Evolutionary conservation across 1,140 invertebrate species (phyloP).

Genomic region (Lucilia sericata): DNA sequence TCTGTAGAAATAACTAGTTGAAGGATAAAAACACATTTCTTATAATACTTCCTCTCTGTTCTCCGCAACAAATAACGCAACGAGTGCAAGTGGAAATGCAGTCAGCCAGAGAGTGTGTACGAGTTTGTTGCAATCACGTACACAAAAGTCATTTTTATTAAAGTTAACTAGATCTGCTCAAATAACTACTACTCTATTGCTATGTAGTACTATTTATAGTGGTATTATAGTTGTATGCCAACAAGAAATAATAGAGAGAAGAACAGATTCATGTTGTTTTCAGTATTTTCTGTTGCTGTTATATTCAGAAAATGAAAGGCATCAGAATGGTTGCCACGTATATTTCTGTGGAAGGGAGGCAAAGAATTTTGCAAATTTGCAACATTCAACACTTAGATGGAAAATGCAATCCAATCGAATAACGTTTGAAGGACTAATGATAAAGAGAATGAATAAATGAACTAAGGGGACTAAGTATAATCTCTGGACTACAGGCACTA

Average conservation of each 20-base stretch:
- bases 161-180: conserved; percentile 20
- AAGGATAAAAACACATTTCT: background rate
- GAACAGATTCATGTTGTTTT: background rate
- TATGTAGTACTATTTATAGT: background rate
- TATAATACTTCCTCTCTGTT: background rate
- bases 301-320: background rate
- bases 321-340: background rate
- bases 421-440: too few species aligned
- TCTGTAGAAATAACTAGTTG: background rate
- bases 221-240: conserved; percentile 2
- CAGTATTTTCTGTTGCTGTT: background rate
- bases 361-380: too few species aligned
- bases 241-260: background rate
- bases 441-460: too few species aligned
- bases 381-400: too few species aligned
- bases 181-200: background rate
- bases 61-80: background rate
- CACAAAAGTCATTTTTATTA: conserved; percentile 21
- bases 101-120: background rate
- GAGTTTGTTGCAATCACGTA: conserved; percentile 1
- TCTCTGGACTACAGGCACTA: too few species aligned
- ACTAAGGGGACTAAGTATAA: too few species aligned
- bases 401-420: too few species aligned
- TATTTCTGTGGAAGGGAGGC: too few species aligned
- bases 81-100: conserved; percentile 1